Evolutionary conservation across 2,797 vertebrate genomes (phyloP).

Genomic region (Sebastolobus alascanus): DNA sequence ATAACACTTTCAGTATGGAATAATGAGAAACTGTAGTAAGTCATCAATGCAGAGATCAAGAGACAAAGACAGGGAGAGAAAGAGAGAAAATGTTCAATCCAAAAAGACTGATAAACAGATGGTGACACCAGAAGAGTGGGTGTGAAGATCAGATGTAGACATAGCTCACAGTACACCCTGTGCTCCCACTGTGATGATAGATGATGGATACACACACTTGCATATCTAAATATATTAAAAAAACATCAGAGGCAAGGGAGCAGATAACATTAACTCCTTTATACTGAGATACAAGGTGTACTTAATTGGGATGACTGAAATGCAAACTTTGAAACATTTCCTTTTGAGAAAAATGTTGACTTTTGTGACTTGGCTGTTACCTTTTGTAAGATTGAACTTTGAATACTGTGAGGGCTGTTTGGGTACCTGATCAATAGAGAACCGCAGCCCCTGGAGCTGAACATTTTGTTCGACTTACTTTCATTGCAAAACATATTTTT

Average conservation of each 20-base stretch:
- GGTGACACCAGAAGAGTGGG: not conserved
- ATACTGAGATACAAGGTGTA: not conserved
- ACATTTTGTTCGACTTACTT: not conserved
- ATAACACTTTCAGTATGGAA: not conserved
- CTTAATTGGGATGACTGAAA: not conserved
- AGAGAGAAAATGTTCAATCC: not conserved
- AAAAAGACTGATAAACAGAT: not conserved
- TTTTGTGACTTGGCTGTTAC: not conserved
- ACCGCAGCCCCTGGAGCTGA: not conserved
- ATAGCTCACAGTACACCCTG: slow-evolving; percentile 17
- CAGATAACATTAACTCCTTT: not conserved
- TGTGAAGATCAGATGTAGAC: slow-evolving; percentile 11
- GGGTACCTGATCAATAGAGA: not conserved
- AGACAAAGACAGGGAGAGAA: not conserved
- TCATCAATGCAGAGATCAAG: not conserved
- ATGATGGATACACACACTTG: slow-evolving; percentile 1
- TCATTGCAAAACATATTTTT: not conserved
- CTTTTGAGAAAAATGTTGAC: not conserved
- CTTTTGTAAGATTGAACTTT: not conserved
- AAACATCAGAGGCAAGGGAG: not conserved
- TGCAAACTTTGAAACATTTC: not conserved
- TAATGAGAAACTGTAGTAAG: not conserved
- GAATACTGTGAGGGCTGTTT: not conserved
- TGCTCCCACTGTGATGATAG: slow-evolving; percentile 12
- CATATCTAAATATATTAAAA: slow-evolving; percentile 1